Conservation (phyloP, 2,113 vertebrate genomes). For the Dissostichus mawsoni region DNA sequence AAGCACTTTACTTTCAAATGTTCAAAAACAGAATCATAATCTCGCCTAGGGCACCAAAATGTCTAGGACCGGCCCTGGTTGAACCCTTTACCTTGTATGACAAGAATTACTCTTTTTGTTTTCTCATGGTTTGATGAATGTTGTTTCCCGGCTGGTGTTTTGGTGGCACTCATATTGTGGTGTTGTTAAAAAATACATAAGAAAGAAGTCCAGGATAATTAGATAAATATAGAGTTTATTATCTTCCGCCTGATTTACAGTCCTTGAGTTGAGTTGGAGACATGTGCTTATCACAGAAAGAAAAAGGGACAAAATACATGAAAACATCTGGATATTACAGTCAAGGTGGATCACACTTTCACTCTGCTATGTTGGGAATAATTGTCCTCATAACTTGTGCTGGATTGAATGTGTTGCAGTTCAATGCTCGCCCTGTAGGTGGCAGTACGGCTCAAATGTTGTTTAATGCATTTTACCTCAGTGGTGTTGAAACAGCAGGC, state of each 20-base stretch:
- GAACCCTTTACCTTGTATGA: no score
- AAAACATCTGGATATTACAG: not conserved
- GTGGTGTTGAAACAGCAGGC: conserved; percentile 33
- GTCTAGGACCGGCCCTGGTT: no score
- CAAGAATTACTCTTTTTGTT: no score
- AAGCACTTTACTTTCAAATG: no score
- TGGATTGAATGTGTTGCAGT: conserved; percentile 34
- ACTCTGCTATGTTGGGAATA: not conserved
- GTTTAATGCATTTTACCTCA: conserved; percentile 18
- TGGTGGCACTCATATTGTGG: not conserved
- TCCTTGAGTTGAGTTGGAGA: conserved; percentile 39
- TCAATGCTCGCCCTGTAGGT: conserved; percentile 47
- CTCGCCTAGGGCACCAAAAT: no score
- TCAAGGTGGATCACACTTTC: not conserved
- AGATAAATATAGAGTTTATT: conserved; percentile 77
- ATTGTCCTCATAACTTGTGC: conserved; percentile 16
- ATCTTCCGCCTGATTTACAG: conserved; percentile 55
- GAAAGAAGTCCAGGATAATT: conserved; percentile 19
- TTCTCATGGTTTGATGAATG: no score
- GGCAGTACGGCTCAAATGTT: conserved; percentile 32
- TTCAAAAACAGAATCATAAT: no score
- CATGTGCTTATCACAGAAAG: conserved; percentile 52
- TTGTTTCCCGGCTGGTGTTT: no score
- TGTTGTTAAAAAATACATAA: not conserved
- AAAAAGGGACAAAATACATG: conserved; percentile 13